Percentiles rank a stretch among this genome's conserved stretches.
Conservation (phyloP, 2,113 vertebrate species). For the Panurus biarmicus region DNA sequence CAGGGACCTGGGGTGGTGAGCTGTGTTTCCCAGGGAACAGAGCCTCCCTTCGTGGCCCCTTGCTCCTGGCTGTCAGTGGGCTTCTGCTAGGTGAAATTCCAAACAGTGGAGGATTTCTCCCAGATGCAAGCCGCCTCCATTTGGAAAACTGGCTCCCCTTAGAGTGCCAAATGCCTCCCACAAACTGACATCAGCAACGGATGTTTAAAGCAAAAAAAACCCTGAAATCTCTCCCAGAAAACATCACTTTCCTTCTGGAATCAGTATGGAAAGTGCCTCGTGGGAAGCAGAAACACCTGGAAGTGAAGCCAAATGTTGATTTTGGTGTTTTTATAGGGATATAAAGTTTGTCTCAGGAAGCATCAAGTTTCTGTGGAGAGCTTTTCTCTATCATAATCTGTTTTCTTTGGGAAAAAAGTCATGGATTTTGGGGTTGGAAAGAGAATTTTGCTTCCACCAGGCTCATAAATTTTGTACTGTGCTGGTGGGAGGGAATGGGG, state of each 20-base stretch:
- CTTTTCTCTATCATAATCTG: neutral
- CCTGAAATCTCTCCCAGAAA: neutral
- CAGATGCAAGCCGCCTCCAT: no score
- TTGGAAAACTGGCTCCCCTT: no score
- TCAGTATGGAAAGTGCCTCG: neutral
- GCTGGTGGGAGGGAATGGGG: neutral
- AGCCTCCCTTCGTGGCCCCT: no score
- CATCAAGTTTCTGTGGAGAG: neutral
- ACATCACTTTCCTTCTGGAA: neutral
- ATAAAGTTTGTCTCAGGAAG: conserved; percentile 16
- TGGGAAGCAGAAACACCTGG: neutral
- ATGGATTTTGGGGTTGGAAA: neutral
- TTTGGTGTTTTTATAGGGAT: conserved; percentile 12
- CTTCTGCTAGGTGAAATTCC: no score
- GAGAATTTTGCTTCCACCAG: neutral
- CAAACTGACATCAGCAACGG: no score
- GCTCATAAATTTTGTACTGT: neutral
- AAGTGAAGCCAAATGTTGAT: neutral
- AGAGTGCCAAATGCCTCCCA: no score
- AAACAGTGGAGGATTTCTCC: no score
- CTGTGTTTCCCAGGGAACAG: no score
- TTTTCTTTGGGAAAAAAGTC: neutral
- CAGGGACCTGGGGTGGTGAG: no score
- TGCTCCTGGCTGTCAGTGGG: no score
- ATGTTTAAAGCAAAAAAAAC: neutral